Percentiles rank a stretch among this genome's conserved stretches.
Evolutionary conservation across 1,140 invertebrate genomes (phyloP).

Genomic region (Zaprionus ghesquierei): DNA sequence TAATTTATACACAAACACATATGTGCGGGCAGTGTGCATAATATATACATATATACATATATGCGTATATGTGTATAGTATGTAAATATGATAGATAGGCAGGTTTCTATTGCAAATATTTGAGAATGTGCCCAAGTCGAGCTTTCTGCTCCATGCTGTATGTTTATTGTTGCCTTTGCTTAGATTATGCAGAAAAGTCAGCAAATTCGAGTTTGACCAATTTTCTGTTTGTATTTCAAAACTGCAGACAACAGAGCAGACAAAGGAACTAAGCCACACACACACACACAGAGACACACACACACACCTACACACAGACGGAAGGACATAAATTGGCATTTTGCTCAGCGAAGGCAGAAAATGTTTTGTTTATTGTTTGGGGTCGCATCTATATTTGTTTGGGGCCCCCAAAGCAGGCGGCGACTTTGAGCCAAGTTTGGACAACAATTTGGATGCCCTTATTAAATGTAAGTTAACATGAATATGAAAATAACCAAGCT

Average conservation of each 20-base stretch:
- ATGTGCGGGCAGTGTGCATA: background rate
- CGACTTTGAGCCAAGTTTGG: background rate
- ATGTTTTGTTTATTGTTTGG: conserved; percentile 32
- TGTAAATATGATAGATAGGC: conserved; percentile 7
- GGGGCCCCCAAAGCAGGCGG: conserved; percentile 40
- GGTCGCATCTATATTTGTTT: conserved; percentile 31
- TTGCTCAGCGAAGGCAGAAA: conserved; percentile 30
- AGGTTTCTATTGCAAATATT: conserved; percentile 52
- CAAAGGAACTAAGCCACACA: conserved; percentile 1
- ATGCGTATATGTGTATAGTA: conserved; percentile 4
- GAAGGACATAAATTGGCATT: conserved; percentile 41
- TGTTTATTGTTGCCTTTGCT: conserved; percentile 40
- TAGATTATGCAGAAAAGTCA: conserved; percentile 62
- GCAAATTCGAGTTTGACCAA: conserved; percentile 56
- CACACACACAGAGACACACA: background rate
- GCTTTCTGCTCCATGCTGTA: too few relatives aligned
- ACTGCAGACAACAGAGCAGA: conserved; percentile 46
- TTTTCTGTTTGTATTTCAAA: conserved; percentile 73
- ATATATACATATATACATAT: too few relatives aligned
- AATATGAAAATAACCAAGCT: background rate
- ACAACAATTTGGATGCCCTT: conserved; percentile 22
- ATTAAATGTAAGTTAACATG: conserved; percentile 18
- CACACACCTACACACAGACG: background rate
- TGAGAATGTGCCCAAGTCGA: conserved; percentile 56
- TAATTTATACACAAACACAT: conserved; percentile 35